Base-by-base conservation (phyloP, 2,113 vertebrate species). In the Lophotis ruficrista region DNA sequence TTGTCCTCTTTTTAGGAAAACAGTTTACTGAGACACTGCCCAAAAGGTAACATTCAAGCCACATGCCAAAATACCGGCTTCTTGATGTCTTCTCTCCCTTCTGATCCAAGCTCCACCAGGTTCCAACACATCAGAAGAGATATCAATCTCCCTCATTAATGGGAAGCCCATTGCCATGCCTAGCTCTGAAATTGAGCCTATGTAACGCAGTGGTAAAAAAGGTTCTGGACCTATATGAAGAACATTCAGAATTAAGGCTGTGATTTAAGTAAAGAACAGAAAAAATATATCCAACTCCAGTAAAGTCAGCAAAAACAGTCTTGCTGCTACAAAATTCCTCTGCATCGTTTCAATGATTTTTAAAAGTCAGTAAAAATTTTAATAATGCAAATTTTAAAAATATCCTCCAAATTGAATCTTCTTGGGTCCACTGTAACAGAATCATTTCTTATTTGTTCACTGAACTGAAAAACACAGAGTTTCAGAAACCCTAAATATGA, bases 31-130 rank as follows among this genome's bases (percentile, higher is more conserved):
- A 83, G 16, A 19, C 8, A 19, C 1, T 12, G 27, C 22, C 21
- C 18, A 79, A 19, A 72, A 68, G 14, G 18, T 56, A 51, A 38
- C 23, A 25, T 70, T 73, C 43, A 81, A 90, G 30, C 11, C 47
- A 28, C 0, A 0, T 48, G 33, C 14, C 9, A 2, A 62, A 83
- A 91, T 41, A 24, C 2, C 41, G 24, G 4, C 28, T 70, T 51
- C 53, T 47, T 82, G 14, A 70, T 28, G 18, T 53, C 5, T 79
- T 14, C 85, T 57, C 15, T 21, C 7, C 8, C 3, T 81, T 50
- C n/a, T 47, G 8, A 57, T 54, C 31, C 66, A 60, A 73, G 12
- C 35, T 66, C 56, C 75, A 54, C 31, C 12, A 45, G 21, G 4
- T 30, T 83, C 14, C 45, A 72, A 24, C 9, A n/a, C 15, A 56